Conservation (phyloP, 2,888 invertebrate species). For the Xestia xanthographa region DNA sequence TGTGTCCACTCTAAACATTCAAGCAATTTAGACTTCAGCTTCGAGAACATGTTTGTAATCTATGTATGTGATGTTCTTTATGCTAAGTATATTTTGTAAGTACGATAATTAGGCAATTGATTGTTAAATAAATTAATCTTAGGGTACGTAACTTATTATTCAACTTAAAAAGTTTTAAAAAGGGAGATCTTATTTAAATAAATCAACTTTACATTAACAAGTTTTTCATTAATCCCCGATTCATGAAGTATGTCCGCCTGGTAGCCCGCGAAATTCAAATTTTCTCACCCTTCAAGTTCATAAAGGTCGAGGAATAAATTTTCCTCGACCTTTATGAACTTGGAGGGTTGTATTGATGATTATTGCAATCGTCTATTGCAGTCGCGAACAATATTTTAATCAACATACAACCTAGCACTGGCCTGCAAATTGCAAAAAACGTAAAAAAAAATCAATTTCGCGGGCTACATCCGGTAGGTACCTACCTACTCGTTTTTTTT, state of each 20-base stretch:
- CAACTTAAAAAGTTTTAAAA: background rate
- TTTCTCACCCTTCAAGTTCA: no score
- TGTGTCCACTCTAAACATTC: background rate
- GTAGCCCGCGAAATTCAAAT: no score
- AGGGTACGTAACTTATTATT: background rate
- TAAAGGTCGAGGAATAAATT: no score
- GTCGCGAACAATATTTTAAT: no score
- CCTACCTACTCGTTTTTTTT: no score
- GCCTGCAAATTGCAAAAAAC: no score
- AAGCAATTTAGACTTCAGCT: background rate
- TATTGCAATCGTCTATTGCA: no score
- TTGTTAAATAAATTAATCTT: background rate
- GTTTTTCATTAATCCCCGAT: background rate
- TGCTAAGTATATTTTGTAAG: background rate
- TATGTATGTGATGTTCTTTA: background rate
- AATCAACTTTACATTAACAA: background rate
- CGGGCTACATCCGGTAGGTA: no score
- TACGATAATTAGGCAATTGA: background rate
- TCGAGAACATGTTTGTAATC: background rate
- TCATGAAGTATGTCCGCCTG: background rate
- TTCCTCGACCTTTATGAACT: no score
- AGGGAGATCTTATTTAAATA: constrained; percentile 10
- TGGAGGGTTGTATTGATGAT: no score
- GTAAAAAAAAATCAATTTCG: no score
- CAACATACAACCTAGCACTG: no score